Percentiles rank a stretch among this genome's conserved stretches.
These are phyloP conservation scores for Metopia argyrocephala DNA, from an alignment of 2,888 invertebrate genomes.

Conservation along the genomic window DNA sequence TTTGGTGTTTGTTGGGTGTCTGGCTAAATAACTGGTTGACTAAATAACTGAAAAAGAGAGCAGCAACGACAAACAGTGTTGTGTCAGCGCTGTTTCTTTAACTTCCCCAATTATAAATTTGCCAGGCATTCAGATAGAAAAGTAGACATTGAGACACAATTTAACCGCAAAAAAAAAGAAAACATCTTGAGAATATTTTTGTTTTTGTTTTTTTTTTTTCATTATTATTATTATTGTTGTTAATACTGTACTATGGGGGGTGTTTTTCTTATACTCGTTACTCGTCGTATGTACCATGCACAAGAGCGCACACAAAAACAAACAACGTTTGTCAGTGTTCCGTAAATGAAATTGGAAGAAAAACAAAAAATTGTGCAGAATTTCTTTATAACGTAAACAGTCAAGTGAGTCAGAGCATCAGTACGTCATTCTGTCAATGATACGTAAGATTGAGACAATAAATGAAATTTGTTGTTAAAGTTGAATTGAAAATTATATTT, in stretches of 20 bases:
- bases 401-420: background rate
- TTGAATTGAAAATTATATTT: conserved; percentile 16
- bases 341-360: too few relatives aligned
- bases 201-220: background rate
- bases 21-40: too few relatives aligned
- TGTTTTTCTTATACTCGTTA: background rate
- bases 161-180: conserved; percentile 10
- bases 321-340: background rate
- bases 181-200: background rate
- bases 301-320: background rate
- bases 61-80: conserved; percentile 6
- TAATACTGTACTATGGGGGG: background rate
- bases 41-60: conserved; percentile 4
- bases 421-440: background rate
- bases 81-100: conserved; percentile 32
- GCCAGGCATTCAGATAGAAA: conserved; percentile 45
- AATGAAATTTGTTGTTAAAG: conserved; percentile 1
- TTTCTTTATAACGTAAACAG: conserved; percentile 12
- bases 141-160: conserved; percentile 28
- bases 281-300: background rate
- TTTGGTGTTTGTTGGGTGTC: too few relatives aligned
- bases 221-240: background rate
- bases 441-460: conserved; percentile 5
- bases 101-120: conserved; percentile 40
- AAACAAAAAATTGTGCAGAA: background rate